Conservation (phyloP, 2,797 vertebrate genomes). For the Amphiprion clarkii region DNA sequence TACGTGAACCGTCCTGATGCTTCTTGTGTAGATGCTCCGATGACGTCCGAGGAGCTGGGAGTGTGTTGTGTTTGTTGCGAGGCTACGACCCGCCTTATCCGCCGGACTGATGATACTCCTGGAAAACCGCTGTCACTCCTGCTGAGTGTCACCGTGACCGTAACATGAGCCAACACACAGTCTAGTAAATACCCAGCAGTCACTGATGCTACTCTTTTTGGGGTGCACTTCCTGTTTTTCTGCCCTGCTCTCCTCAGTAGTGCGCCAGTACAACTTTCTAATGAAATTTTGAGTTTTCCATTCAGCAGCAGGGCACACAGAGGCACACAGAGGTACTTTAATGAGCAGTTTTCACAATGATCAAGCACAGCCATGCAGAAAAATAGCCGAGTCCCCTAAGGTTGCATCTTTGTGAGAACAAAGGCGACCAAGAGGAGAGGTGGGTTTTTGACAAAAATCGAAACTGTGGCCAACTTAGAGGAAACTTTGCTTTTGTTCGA, state of each 20-base stretch:
- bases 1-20: slow-evolving; percentile 3
- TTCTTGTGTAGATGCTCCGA: slow-evolving; percentile 11
- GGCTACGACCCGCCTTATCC: slow-evolving; percentile 53
- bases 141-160: slow-evolving; percentile 57
- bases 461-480: too few species aligned
- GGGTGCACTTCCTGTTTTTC: neutral
- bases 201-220: neutral
- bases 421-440: neutral
- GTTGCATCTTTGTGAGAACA: neutral
- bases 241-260: neutral
- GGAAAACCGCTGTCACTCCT: slow-evolving; percentile 72
- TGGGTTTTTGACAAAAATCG: too few species aligned
- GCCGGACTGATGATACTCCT: slow-evolving; percentile 65
- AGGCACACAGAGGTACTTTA: neutral
- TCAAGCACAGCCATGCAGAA: neutral
- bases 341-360: neutral
- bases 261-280: slow-evolving; percentile 1
- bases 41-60: neutral
- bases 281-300: neutral
- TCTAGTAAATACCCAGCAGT: slow-evolving; percentile 32
- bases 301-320: too few species aligned
- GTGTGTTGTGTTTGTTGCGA: slow-evolving; percentile 46
- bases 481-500: too few species aligned
- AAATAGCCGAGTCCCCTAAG: neutral
- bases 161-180: slow-evolving; percentile 46